A percentile compares a stretch with the other conserved stretches of the same genome.
phyloP scores from a whole-genome alignment of 2,888 invertebrate species.

The Drosophila paramelanica region DNA sequence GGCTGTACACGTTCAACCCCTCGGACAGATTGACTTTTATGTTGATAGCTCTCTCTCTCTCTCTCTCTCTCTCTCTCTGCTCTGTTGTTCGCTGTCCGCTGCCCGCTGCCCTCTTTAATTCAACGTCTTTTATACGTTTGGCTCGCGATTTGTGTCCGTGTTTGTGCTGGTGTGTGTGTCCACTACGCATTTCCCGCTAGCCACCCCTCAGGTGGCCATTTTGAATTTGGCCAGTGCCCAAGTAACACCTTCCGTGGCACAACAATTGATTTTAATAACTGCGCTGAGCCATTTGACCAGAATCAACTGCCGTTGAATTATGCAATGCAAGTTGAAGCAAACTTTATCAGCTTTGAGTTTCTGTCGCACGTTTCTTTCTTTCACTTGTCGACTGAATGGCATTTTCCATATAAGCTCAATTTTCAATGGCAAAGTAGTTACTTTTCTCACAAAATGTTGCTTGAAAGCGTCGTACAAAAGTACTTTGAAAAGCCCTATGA shows the following conservation, averaged over 20 bases:
- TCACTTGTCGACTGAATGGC: not conserved
- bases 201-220: constrained; percentile 70
- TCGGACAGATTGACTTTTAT: constrained; percentile 76
- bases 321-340: constrained; percentile 1
- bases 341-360: constrained; percentile 1
- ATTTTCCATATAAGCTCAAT: not conserved
- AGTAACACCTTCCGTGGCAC: constrained; percentile 41
- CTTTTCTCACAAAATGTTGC: not conserved
- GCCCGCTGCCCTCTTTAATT: not conserved
- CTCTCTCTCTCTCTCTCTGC: constrained; percentile 1
- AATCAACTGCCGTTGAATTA: constrained; percentile 6
- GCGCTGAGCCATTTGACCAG: constrained; percentile 28
- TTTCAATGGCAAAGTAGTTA: not conserved
- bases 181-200: constrained; percentile 53
- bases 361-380: not conserved
- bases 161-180: constrained; percentile 39
- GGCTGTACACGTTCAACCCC: constrained; percentile 65
- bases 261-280: constrained; percentile 63
- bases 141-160: constrained; percentile 24
- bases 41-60: constrained; percentile 53
- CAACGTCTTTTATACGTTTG: not conserved
- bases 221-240: constrained; percentile 55
- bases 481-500: not conserved
- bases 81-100: constrained; percentile 3
- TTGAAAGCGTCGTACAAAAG: no score